Percentiles rank a stretch among this genome's conserved stretches.
These are phyloP conservation scores for Centrocercus urophasianus DNA, from an alignment of 2,113 vertebrate species.

Conservation along the genomic window DNA sequence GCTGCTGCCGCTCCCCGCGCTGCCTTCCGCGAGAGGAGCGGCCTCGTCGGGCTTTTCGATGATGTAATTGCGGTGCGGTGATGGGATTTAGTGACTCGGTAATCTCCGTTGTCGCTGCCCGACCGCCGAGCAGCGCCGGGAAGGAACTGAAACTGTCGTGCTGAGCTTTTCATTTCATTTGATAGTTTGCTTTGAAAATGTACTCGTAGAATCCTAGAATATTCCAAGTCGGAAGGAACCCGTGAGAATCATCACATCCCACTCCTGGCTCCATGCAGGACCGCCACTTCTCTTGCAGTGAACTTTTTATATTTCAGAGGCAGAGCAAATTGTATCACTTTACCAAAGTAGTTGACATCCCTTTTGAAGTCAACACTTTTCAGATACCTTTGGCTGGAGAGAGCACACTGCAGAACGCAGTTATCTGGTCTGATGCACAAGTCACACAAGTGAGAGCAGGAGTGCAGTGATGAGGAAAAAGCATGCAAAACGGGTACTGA, in stretches of 20 bases:
- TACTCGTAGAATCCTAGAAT: neutral
- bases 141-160: neutral
- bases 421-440: neutral
- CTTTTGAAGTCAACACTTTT: neutral
- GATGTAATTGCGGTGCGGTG: neutral
- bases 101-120: neutral
- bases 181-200: neutral
- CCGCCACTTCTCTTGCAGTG: neutral
- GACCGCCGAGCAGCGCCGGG: fast-evolving
- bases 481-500: neutral
- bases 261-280: too few species aligned
- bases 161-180: neutral
- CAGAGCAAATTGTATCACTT: neutral
- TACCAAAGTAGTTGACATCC: neutral
- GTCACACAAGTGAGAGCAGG: neutral
- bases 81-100: neutral
- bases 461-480: neutral
- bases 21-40: neutral
- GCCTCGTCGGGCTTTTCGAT: neutral
- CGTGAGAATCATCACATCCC: too few species aligned
- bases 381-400: neutral
- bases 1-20: too few species aligned
- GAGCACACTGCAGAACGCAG: neutral
- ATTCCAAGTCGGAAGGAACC: too few species aligned
- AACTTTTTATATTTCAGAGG: neutral